Percentiles rank a stretch among this genome's conserved stretches.
These are phyloP conservation scores for Caenorhabditis brenneri DNA, from an alignment of 1,140 invertebrate species.

Conservation along the genomic window DNA sequence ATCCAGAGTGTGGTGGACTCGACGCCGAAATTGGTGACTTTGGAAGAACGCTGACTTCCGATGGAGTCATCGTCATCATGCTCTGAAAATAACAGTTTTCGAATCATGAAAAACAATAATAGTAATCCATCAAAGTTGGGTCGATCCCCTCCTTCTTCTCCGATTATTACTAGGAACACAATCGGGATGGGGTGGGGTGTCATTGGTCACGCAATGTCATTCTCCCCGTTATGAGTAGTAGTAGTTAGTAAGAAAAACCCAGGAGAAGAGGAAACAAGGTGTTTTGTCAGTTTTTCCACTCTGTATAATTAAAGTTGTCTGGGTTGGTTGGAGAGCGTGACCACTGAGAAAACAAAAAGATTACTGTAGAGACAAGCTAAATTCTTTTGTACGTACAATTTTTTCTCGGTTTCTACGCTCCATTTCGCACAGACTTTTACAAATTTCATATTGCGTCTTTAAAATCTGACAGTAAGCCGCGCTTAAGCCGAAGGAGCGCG, in stretches of 20 bases:
- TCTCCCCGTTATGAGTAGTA: not conserved
- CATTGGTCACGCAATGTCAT: slow-evolving; percentile 42
- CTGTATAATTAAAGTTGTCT: slow-evolving; percentile 25
- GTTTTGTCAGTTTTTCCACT: not conserved
- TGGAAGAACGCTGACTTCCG: not conserved
- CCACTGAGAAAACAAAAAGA: too few relatives aligned
- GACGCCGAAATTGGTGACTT: not conserved
- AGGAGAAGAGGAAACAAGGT: not conserved
- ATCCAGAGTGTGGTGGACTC: not conserved
- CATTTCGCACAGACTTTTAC: too few relatives aligned
- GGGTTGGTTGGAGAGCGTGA: not conserved
- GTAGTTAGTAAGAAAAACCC: too few relatives aligned
- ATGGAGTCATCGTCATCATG: not conserved
- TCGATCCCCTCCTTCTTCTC: not conserved
- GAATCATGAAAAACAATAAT: slow-evolving; percentile 44
- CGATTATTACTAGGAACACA: not conserved
- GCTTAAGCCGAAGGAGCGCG: too few relatives aligned
- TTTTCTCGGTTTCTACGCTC: too few relatives aligned
- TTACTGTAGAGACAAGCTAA: too few relatives aligned
- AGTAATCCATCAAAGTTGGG: slow-evolving; percentile 39
- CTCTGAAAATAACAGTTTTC: not conserved
- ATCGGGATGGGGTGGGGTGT: not conserved
- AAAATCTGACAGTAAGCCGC: too few relatives aligned
- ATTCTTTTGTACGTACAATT: too few relatives aligned
- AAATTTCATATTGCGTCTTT: too few relatives aligned